Evolutionary conservation across 2,888 invertebrate species (phyloP).

Genomic region (Lagria hirta): DNA sequence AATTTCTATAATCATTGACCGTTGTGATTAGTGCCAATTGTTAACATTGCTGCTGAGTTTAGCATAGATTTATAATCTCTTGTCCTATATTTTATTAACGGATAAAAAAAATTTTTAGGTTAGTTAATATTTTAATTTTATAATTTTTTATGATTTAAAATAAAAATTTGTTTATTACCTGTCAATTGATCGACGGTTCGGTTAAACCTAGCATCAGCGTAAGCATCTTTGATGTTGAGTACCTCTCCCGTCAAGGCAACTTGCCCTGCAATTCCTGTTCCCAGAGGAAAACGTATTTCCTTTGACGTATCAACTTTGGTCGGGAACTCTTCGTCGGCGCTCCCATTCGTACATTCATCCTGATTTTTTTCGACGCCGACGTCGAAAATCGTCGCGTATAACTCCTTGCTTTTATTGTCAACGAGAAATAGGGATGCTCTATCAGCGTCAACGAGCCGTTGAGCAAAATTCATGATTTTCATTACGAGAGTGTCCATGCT

Average conservation of each 20-base stretch:
- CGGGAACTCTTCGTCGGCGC: slow-evolving; percentile 31
- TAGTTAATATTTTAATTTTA: too few species aligned
- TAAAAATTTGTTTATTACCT: slow-evolving; percentile 30
- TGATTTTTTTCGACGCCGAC: slow-evolving; percentile 55
- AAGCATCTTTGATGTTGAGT: slow-evolving; percentile 81
- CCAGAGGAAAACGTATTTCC: slow-evolving; percentile 70
- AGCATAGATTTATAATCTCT: too few species aligned
- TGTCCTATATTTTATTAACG: too few species aligned
- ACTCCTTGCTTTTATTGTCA: slow-evolving; percentile 70
- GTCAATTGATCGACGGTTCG: slow-evolving; percentile 68
- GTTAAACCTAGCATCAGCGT: slow-evolving; percentile 76
- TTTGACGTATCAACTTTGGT: slow-evolving; percentile 51
- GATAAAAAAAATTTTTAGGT: too few species aligned
- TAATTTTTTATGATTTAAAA: too few species aligned
- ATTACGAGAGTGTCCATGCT: slow-evolving; percentile 80
- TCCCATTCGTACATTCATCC: slow-evolving; percentile 28
- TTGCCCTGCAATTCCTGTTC: slow-evolving; percentile 79
- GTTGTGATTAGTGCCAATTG: too few species aligned
- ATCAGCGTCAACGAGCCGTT: slow-evolving; percentile 79
- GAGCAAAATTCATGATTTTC: slow-evolving; percentile 82
- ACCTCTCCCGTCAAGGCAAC: slow-evolving; percentile 79
- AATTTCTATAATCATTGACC: too few species aligned
- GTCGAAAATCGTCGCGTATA: slow-evolving; percentile 83
- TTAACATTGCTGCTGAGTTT: too few species aligned
- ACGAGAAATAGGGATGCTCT: slow-evolving; percentile 81